phyloP scores from a whole-genome alignment of 2,797 vertebrate genomes.

The Alectoris magna region DNA sequence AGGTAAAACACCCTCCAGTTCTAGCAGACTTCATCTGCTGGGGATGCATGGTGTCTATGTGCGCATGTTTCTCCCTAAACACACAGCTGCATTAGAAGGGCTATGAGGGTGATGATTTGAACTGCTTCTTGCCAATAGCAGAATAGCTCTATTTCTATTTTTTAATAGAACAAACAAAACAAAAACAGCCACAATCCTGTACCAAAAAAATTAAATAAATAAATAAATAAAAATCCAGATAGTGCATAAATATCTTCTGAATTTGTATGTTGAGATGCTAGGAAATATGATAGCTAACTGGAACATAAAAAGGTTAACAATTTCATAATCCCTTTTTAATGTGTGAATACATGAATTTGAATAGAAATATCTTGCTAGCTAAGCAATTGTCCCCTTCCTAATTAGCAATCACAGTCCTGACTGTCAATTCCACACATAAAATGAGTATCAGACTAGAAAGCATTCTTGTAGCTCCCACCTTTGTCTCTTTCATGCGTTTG shows the following conservation, averaged over 20 bases:
- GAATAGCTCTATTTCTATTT: background rate
- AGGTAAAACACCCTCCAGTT: background rate
- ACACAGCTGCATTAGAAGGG: background rate
- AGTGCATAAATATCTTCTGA: background rate
- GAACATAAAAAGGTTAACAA: background rate
- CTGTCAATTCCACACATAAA: background rate
- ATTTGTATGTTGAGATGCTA: background rate
- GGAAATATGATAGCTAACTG: background rate
- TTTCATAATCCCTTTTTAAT: constrained; percentile 13
- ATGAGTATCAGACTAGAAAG: background rate
- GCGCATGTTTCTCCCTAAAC: background rate
- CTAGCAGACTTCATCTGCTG: background rate
- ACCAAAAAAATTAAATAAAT: background rate
- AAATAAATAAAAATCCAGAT: background rate
- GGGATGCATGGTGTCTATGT: fast-evolving
- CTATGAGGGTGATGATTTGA: background rate
- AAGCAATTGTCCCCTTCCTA: constrained; percentile 25
- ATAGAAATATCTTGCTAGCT: background rate
- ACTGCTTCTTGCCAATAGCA: background rate
- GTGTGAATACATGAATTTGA: background rate
- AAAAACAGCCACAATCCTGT: background rate
- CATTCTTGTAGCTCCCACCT: background rate
- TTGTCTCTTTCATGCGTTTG: background rate
- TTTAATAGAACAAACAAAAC: no score
- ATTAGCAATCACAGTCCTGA: constrained; percentile 23